A percentile compares a stretch with the other conserved stretches of the same genome.
phyloP scores from a whole-genome alignment of 2,797 vertebrate species.

The Crenichthys baileyi region DNA sequence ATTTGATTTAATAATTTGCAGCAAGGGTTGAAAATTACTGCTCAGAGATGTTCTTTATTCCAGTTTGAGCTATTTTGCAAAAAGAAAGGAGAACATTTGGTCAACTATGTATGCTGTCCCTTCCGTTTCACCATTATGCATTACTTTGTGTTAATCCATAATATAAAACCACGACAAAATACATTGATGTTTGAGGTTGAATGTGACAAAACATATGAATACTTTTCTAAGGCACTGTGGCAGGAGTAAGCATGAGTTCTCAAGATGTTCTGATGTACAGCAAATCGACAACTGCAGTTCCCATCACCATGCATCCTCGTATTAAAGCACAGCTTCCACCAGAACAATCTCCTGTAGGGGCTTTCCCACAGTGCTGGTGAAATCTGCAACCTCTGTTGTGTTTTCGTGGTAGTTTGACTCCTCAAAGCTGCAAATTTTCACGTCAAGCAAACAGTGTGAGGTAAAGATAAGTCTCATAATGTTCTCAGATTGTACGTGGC shows the following conservation, averaged over 20 bases:
- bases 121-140: no score
- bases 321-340: constrained; percentile 24
- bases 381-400: constrained; percentile 24
- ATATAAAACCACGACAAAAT: not conserved
- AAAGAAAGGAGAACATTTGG: no score
- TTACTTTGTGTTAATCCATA: not conserved
- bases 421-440: constrained; percentile 18
- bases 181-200: not conserved
- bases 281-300: constrained; percentile 14
- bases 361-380: constrained; percentile 22
- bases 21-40: not conserved
- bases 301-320: constrained; percentile 9
- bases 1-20: no score
- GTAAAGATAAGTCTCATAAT: constrained; percentile 33
- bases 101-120: no score
- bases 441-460: constrained; percentile 29
- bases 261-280: not conserved
- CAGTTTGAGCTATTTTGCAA: not conserved
- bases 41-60: not conserved
- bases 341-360: constrained; percentile 7
- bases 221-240: not conserved
- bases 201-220: not conserved
- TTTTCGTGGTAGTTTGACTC: constrained; percentile 47
- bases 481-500: constrained; percentile 23
- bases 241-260: not conserved